A percentile compares a stretch with the other conserved stretches of the same genome.
Evolutionary conservation across 2,113 vertebrate species (phyloP).

Genomic region (Hemichromis elongatus): DNA sequence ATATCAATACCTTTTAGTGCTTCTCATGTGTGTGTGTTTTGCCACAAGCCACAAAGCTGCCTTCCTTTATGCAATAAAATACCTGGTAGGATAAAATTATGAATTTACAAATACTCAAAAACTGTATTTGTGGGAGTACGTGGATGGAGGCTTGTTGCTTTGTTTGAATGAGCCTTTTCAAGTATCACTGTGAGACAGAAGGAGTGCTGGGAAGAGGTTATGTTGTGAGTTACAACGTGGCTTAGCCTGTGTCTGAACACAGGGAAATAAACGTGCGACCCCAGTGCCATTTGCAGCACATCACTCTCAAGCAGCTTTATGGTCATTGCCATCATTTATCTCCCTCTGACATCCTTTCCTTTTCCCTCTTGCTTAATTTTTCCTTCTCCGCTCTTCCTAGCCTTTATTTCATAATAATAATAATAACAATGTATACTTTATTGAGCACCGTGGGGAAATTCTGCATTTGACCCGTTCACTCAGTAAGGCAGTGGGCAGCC

Average conservation of each 20-base stretch:
- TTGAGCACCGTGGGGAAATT: too few relatives aligned
- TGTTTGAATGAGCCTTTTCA: background rate
- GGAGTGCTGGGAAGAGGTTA: background rate
- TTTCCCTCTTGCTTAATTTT: background rate
- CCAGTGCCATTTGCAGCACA: background rate
- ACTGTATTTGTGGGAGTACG: background rate
- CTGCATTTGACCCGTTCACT: too few relatives aligned
- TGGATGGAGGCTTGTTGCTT: background rate
- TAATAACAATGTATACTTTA: too few relatives aligned
- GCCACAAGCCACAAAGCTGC: background rate
- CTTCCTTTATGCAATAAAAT: background rate
- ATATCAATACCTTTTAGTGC: background rate
- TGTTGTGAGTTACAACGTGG: conserved; percentile 6
- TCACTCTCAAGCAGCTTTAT: background rate
- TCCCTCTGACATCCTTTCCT: background rate
- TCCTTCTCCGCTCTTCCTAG: background rate
- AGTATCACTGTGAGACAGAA: background rate
- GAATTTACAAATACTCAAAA: background rate
- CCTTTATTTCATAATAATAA: too few relatives aligned
- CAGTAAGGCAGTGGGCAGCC: too few relatives aligned
- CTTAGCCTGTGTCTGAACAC: conserved; percentile 25
- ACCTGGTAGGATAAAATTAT: background rate
- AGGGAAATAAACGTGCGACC: conserved; percentile 25
- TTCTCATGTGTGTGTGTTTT: background rate
- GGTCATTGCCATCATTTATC: background rate